These are phyloP conservation scores for Gephyroberyx darwinii DNA, from an alignment of 2,797 vertebrate genomes.

Conservation along the genomic window DNA sequence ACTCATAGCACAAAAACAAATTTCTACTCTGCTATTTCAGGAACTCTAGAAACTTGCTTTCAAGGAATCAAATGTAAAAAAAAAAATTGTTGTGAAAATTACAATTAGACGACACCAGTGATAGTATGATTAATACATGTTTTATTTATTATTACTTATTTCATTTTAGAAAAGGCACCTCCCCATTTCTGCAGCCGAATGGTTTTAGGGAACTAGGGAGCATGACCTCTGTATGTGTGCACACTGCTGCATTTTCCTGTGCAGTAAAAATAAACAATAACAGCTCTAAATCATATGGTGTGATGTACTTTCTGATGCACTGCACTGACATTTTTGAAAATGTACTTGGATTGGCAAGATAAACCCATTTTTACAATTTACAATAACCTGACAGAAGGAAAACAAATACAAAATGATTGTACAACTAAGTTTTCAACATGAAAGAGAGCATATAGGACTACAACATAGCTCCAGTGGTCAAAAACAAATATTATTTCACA, in stretches of 20 bases:
- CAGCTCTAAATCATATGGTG: not conserved
- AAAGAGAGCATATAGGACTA: too few relatives aligned
- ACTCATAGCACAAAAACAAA: slow-evolving; percentile 22
- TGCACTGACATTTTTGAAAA: too few relatives aligned
- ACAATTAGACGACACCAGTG: not conserved
- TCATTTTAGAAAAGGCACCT: not conserved
- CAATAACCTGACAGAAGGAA: too few relatives aligned
- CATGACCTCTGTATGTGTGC: too few relatives aligned
- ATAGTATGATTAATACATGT: not conserved
- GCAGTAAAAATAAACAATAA: not conserved
- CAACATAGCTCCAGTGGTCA: too few relatives aligned
- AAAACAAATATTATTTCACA: too few relatives aligned
- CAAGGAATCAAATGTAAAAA: slow-evolving; percentile 41
- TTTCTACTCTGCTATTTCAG: not conserved
- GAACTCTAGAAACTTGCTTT: slow-evolving; percentile 33
- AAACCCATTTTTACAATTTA: too few relatives aligned
- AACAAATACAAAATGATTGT: too few relatives aligned
- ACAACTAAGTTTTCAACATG: too few relatives aligned
- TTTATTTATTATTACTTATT: slow-evolving; percentile 2
- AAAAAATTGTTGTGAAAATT: too few relatives aligned
- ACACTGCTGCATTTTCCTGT: not conserved
- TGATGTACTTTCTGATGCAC: not conserved
- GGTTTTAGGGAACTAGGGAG: not conserved
- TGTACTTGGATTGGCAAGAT: too few relatives aligned
- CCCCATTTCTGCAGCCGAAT: too few relatives aligned